Conservation (phyloP, 2,113 vertebrate species). For the Oriolus oriolus region DNA sequence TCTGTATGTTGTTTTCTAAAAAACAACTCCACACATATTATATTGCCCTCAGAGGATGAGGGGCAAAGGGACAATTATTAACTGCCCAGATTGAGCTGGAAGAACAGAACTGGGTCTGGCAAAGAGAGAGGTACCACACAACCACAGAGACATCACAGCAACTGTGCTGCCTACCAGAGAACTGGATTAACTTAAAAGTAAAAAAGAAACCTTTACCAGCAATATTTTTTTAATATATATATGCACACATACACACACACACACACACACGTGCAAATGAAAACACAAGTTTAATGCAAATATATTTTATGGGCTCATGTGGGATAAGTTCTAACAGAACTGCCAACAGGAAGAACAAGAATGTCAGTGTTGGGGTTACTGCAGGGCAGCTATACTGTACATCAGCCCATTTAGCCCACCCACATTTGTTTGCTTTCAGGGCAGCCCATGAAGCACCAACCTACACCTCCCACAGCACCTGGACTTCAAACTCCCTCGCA, state of each 20-base stretch:
- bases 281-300: not conserved
- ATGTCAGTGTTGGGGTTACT: not conserved
- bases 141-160: conserved; percentile 36
- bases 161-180: conserved; percentile 19
- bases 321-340: not conserved
- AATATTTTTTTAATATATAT: not conserved
- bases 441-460: not conserved
- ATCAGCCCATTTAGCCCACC: not conserved
- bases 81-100: conserved; percentile 21
- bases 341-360: conserved; percentile 14
- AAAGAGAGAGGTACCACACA: not conserved
- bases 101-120: conserved; percentile 5
- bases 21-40: conserved; percentile 52
- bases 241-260: fast-evolving
- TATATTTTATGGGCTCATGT: not conserved
- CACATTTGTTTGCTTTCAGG: not conserved
- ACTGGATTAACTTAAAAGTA: conserved; percentile 27
- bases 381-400: not conserved
- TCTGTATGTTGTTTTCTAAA: not conserved
- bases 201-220: not conserved
- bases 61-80: conserved; percentile 60
- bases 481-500: not conserved
- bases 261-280: too few relatives aligned
- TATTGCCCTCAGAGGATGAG: conserved; percentile 12
- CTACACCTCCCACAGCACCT: not conserved